phyloP scores from a whole-genome alignment of 2,888 invertebrate genomes.

The Eledone cirrhosa region DNA sequence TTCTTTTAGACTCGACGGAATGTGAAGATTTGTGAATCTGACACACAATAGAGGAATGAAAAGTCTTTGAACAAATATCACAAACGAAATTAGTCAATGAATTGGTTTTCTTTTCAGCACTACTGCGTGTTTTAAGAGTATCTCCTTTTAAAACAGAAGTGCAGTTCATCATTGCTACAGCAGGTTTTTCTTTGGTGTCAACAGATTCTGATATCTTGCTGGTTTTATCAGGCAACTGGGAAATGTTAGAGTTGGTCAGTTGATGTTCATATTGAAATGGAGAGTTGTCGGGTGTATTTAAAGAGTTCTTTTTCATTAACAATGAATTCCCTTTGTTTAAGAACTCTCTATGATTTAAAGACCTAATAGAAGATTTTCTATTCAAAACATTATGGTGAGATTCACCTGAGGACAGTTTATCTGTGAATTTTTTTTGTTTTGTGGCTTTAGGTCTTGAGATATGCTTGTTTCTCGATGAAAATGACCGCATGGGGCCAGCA shows the following conservation, averaged over 20 bases:
- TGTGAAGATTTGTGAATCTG: slow-evolving; percentile 3
- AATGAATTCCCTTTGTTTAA: neutral
- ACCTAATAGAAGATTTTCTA: neutral
- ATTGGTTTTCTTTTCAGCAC: neutral
- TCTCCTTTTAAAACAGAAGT: neutral
- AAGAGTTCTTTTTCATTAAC: neutral
- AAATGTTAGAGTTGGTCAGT: neutral
- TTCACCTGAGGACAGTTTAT: no score
- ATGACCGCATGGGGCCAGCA: neutral
- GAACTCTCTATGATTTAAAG: neutral
- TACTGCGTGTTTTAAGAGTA: neutral
- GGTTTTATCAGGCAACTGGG: neutral
- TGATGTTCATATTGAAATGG: neutral
- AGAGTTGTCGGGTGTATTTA: neutral
- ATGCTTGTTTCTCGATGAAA: slow-evolving; percentile 5
- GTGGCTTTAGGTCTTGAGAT: neutral
- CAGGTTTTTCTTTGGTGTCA: neutral
- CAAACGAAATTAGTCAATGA: neutral
- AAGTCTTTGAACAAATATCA: slow-evolving; percentile 26
- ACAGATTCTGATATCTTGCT: neutral
- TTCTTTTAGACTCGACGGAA: neutral
- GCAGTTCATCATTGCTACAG: no score
- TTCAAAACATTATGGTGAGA: no score
- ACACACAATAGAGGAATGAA: neutral
- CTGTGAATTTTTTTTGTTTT: neutral